phyloP scores from a whole-genome alignment of 2,113 vertebrate species.

The Piprites chloris region DNA sequence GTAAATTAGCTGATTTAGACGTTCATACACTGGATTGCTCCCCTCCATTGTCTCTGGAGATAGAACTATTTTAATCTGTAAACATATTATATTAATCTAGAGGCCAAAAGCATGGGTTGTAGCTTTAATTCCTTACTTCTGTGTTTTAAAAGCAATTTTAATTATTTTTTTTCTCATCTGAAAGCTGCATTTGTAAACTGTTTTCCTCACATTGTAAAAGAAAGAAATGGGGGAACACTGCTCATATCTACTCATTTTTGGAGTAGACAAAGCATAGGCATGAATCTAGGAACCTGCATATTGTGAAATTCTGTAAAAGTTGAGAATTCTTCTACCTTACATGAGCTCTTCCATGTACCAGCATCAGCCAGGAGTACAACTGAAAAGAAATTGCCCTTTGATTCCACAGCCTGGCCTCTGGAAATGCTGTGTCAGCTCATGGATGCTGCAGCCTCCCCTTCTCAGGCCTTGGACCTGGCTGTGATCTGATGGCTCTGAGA shows the following conservation, averaged over 20 bases:
- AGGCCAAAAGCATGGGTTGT: neutral
- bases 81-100: neutral
- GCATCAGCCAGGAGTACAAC: neutral
- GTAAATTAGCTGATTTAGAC: neutral
- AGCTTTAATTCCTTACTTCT: neutral
- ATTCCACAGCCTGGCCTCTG: neutral
- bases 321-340: neutral
- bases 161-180: neutral
- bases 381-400: neutral
- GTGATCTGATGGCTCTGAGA: fast-evolving
- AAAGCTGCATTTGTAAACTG: neutral
- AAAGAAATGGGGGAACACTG: neutral
- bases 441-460: neutral
- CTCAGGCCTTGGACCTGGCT: neutral
- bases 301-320: neutral
- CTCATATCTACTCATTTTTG: fast-evolving
- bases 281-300: neutral
- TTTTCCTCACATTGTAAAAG: neutral
- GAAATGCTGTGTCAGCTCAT: neutral
- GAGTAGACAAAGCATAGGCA: neutral
- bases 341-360: neutral
- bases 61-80: neutral
- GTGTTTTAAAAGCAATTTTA: neutral
- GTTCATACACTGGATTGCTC: neutral
- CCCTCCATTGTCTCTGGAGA: neutral